These are phyloP conservation scores for Lycaon pictus DNA, from an alignment of 2,113 vertebrate genomes.

Conservation along the genomic window DNA sequence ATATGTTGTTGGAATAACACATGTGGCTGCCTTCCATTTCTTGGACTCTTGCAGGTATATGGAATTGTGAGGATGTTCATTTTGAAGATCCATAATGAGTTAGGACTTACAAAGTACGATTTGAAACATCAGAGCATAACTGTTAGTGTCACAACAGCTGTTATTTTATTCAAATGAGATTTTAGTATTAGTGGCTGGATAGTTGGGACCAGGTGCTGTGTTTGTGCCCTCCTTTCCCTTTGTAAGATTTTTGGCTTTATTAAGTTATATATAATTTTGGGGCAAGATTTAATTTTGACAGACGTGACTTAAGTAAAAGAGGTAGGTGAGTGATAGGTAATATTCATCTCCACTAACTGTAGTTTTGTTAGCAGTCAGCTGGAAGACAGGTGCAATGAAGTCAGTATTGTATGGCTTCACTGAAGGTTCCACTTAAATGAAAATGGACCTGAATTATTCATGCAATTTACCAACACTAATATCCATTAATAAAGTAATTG, in stretches of 20 bases:
- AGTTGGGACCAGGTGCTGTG: not conserved
- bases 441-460: slow-evolving; percentile 64
- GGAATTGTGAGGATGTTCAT: slow-evolving; percentile 3
- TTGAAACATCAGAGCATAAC: slow-evolving; percentile 16
- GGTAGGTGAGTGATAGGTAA: not conserved
- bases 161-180: slow-evolving; percentile 38
- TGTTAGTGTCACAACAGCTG: not conserved
- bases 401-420: not conserved
- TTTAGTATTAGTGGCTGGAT: not conserved
- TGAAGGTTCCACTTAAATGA: slow-evolving; percentile 56
- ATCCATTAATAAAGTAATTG: slow-evolving; percentile 40
- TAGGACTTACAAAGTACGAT: not conserved
- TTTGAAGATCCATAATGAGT: not conserved
- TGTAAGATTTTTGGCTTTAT: slow-evolving; percentile 3
- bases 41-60: not conserved
- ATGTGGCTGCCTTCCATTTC: not conserved
- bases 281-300: slow-evolving; percentile 9
- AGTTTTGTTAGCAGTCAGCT: slow-evolving; percentile 31
- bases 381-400: not conserved
- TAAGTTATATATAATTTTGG: not conserved
- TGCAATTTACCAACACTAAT: slow-evolving; percentile 34
- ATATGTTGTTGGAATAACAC: slow-evolving; percentile 40
- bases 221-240: not conserved
- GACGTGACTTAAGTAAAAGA: not conserved
- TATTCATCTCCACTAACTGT: not conserved